These are phyloP conservation scores for Eupithecia pulchellata DNA, from an alignment of 2,888 invertebrate species.

Conservation along the genomic window DNA sequence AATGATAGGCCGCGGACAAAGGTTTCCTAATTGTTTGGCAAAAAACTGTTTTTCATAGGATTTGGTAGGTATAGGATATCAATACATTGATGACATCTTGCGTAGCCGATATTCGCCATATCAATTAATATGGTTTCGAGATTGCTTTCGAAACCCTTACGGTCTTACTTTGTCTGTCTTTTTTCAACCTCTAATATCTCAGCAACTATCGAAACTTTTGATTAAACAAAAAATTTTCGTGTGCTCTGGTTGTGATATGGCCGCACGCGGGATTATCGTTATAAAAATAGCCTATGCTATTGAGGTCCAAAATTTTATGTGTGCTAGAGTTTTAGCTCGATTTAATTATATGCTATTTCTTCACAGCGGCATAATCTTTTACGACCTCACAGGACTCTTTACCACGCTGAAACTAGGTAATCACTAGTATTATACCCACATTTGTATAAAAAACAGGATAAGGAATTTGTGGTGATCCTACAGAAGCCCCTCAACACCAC, in stretches of 20 bases:
- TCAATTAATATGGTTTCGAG: no score
- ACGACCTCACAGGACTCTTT: no score
- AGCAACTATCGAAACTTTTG: no score
- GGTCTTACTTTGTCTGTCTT: no score
- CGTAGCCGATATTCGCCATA: neutral
- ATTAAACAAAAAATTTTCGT: no score
- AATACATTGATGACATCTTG: neutral
- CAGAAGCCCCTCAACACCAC: slow-evolving; percentile 28
- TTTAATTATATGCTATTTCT: neutral
- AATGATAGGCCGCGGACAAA: slow-evolving; percentile 72
- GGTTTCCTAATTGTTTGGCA: slow-evolving; percentile 3
- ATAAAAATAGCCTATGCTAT: neutral
- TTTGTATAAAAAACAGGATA: neutral
- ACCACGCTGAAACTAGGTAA: neutral
- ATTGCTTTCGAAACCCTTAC: no score
- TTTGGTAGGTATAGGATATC: no score
- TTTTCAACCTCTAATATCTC: no score
- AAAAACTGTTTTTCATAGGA: neutral
- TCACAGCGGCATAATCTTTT: neutral
- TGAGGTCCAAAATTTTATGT: neutral
- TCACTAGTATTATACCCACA: no score
- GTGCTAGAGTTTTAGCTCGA: neutral
- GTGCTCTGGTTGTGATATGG: no score
- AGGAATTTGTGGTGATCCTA: slow-evolving; percentile 27
- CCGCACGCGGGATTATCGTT: neutral